A percentile compares a stretch with the other conserved stretches of the same genome.
phyloP scores from a whole-genome alignment of 2,888 invertebrate species.

The Perithous albicinctus region DNA sequence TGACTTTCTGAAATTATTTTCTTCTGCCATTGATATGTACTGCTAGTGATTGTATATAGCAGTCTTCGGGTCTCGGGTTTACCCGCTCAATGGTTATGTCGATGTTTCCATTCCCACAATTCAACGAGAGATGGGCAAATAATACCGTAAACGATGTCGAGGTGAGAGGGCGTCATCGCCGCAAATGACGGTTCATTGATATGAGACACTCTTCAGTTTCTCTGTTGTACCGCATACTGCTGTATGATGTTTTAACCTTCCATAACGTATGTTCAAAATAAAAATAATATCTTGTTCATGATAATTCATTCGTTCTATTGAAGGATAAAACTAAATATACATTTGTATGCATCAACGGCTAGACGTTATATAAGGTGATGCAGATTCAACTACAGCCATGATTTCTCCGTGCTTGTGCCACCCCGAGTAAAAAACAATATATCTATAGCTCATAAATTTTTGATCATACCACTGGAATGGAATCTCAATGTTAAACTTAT shows the following conservation, averaged over 20 bases:
- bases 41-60: background rate
- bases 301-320: background rate
- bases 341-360: background rate
- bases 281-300: background rate
- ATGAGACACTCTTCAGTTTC: constrained; percentile 14
- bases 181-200: constrained; percentile 1
- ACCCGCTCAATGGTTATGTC: background rate
- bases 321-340: background rate
- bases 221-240: background rate
- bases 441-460: too few relatives aligned
- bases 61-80: background rate
- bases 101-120: constrained; percentile 14
- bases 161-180: background rate
- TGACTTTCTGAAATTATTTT: background rate
- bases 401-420: too few relatives aligned
- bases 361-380: too few relatives aligned
- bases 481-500: too few relatives aligned
- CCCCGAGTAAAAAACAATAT: too few relatives aligned
- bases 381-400: too few relatives aligned
- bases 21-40: background rate
- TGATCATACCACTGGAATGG: too few relatives aligned
- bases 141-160: background rate
- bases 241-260: background rate
- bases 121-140: background rate
- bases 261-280: background rate